Evolutionary conservation across 2,797 vertebrate species (phyloP).

Genomic region (Mus caroli): DNA sequence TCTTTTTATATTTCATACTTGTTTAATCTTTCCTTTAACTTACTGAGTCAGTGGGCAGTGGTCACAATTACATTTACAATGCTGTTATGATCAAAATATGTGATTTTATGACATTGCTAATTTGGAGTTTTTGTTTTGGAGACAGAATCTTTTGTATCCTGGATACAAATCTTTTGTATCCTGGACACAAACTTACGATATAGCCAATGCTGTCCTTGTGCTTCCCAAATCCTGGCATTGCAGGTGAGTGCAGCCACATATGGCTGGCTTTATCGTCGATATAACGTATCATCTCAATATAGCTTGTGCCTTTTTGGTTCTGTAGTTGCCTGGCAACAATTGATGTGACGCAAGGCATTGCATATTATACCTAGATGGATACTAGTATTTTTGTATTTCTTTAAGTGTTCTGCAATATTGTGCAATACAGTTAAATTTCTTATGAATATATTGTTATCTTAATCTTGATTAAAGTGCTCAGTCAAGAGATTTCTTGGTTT

Average conservation of each 20-base stretch:
- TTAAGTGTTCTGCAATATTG: background rate
- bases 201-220: background rate
- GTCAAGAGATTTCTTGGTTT: background rate
- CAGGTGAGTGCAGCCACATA: background rate
- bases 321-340: background rate
- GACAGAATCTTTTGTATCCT: background rate
- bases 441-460: background rate
- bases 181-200: background rate
- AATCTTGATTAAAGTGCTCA: background rate
- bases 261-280: background rate
- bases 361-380: background rate
- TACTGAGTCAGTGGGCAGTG: background rate
- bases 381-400: background rate
- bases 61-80: conserved; percentile 1
- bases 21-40: background rate
- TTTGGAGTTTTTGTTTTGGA: background rate
- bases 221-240: background rate
- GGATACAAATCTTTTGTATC: background rate
- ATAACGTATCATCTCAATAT: background rate
- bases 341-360: background rate
- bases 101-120: background rate
- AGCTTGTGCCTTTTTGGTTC: background rate
- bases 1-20: background rate
- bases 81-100: background rate
- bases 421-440: conserved; percentile 1